Percentiles rank a stretch among this genome's conserved stretches.
Conservation (phyloP, 2,797 vertebrate species). For the Fistularia commersonii region DNA sequence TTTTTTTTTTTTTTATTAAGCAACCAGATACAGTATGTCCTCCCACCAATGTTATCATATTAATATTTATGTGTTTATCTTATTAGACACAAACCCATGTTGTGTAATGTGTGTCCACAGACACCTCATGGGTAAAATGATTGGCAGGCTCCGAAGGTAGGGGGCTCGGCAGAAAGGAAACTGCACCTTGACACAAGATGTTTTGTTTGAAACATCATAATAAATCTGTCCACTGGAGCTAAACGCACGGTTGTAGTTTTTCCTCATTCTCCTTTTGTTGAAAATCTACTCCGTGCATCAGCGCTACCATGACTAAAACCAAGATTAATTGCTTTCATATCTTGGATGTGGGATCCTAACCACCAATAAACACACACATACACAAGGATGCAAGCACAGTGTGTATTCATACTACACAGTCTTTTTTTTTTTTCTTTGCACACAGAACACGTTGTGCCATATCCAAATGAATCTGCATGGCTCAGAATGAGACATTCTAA, state of each 20-base stretch:
- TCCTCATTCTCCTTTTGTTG: conserved; percentile 17
- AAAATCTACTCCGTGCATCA: conserved; percentile 42
- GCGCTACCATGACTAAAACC: conserved; percentile 48
- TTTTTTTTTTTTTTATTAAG: no score
- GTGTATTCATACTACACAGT: conserved; percentile 21
- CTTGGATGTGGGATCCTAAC: conserved; percentile 34
- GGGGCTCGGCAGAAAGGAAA: conserved; percentile 6
- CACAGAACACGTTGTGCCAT: conserved; percentile 45
- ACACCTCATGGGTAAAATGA: no score
- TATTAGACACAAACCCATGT: conserved; percentile 14
- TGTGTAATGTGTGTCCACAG: background rate
- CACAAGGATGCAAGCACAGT: background rate
- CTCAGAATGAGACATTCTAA: conserved; percentile 49
- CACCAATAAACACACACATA: conserved; percentile 14
- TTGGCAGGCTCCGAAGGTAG: conserved; percentile 1
- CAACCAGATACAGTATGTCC: no score
- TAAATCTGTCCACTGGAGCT: conserved; percentile 22
- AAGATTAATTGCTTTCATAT: conserved; percentile 65
- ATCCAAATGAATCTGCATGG: conserved; percentile 52
- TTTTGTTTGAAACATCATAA: conserved; percentile 4
- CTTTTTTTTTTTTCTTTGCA: conserved; percentile 21
- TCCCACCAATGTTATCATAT: no score
- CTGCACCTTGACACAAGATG: no score
- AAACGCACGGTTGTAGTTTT: conserved; percentile 17
- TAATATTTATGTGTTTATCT: conserved; percentile 1